Evolutionary conservation across 2,797 vertebrate genomes (phyloP), one percentile per base, ranked within the genome.

Genomic region (Mallotus villosus): DNA sequence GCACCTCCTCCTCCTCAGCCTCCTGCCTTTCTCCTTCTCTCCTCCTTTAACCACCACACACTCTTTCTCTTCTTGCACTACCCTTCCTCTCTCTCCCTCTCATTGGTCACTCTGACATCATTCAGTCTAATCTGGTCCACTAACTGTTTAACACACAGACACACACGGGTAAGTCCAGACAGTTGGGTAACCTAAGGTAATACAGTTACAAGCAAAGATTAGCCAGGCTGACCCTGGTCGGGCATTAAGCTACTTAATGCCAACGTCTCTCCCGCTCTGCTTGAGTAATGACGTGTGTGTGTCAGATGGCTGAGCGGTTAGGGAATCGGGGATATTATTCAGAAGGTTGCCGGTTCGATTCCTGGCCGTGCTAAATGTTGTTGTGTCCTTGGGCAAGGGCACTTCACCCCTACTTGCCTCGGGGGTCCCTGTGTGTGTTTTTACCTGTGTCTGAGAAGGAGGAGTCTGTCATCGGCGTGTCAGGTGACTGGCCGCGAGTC

Each of bases 361-460:
- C n/a, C n/a, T n/a, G n/a, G n/a, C n/a, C n/a, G n/a, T n/a, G n/a
- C n/a, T n/a, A n/a, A n/a, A n/a, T n/a, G n/a, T n/a, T n/a, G n/a
- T n/a, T n/a, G n/a, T n/a, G n/a, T n/a, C n/a, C n/a, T n/a, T n/a
- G n/a, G n/a, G n/a, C n/a, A n/a, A n/a, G n/a, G n/a, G n/a, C n/a
- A n/a, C n/a, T n/a, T n/a, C n/a, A n/a, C n/a, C n/a, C n/a, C n/a
- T n/a, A n/a, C n/a, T n/a, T n/a, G n/a, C n/a, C n/a, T n/a, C 57
- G 32, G 24, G 55, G 72, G 11, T 70, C 32, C 46, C 19, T 46
- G 68, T 19, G 55, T 21, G 81, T 25, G 7, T 25, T 11, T 7
- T 4, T 83, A 91, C 91, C 91, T 1, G 87, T 89, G 75, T 92
- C 90, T 73, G 91, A 91, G 81, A 76, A 89, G 29, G 89, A 90